A percentile compares a stretch with the other conserved stretches of the same genome.
Conservation (phyloP, 2,888 invertebrate genomes). For the Boloria euphrosyne region DNA sequence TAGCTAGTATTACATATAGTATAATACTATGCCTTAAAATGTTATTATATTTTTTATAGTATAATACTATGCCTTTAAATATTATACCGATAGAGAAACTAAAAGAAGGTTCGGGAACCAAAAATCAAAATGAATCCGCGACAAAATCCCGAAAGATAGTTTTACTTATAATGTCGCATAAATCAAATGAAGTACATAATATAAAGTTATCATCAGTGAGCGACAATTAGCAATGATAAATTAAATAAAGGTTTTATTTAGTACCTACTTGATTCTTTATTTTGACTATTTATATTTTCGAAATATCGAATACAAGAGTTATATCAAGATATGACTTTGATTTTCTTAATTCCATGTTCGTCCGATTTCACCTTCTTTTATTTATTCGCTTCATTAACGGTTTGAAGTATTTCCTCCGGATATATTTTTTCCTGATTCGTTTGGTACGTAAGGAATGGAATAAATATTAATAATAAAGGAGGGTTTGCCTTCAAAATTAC, state of each 20-base stretch:
- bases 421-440: slow-evolving; percentile 62
- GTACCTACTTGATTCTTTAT: too few relatives aligned
- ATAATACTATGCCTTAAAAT: too few relatives aligned
- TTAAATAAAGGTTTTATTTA: not conserved
- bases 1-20: too few relatives aligned
- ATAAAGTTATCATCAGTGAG: too few relatives aligned
- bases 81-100: not conserved
- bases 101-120: not conserved
- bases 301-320: slow-evolving; percentile 1
- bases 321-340: slow-evolving; percentile 2
- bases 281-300: too few relatives aligned
- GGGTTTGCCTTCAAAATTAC: slow-evolving; percentile 79
- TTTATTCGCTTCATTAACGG: slow-evolving; percentile 71
- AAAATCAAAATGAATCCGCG: too few relatives aligned
- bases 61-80: too few relatives aligned
- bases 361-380: slow-evolving; percentile 49
- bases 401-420: slow-evolving; percentile 62
- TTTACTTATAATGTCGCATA: too few relatives aligned
- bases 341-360: slow-evolving; percentile 34
- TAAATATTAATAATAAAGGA: slow-evolving; percentile 82
- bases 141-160: too few relatives aligned
- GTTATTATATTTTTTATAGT: too few relatives aligned
- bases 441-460: slow-evolving; percentile 70
- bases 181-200: too few relatives aligned
- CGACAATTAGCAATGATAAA: not conserved